A percentile compares a stretch with the other conserved stretches of the same genome.
Evolutionary conservation across 2,113 vertebrate species (phyloP).

Genomic region (Syrrhaptes paradoxus): DNA sequence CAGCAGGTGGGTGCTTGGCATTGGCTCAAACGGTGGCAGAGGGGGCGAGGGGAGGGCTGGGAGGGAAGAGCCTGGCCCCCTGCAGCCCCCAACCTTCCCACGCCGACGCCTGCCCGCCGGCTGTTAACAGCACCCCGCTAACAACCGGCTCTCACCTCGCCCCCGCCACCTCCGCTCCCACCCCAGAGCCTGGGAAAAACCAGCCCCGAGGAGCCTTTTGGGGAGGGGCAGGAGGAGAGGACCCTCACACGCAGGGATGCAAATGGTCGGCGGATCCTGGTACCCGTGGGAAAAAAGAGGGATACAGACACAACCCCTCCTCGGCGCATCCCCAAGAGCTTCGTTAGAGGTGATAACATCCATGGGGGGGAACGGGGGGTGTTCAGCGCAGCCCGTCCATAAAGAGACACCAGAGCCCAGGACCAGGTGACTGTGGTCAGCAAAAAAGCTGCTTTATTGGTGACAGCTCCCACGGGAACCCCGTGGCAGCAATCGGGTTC

Average conservation of each 20-base stretch:
- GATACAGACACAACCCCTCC: background rate
- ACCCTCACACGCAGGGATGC: background rate
- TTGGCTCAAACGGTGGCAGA: rapidly evolving
- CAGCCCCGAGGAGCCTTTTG: conserved; percentile 13
- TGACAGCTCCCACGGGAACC: conserved; percentile 74
- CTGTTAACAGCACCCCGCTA: conserved; percentile 51
- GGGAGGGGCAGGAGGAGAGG: background rate
- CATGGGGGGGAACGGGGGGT: background rate
- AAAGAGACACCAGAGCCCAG: conserved; percentile 28
- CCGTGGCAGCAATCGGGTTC: conserved; percentile 81
- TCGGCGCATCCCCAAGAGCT: background rate
- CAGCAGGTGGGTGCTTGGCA: background rate
- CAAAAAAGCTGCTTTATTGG: conserved; percentile 89
- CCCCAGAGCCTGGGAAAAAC: conserved; percentile 49
- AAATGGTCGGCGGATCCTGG: background rate
- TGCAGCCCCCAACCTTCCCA: conserved; percentile 39
- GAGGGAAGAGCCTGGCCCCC: background rate
- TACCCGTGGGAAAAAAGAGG: conserved; percentile 54
- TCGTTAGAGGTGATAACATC: background rate
- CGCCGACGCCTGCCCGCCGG: conserved; percentile 9
- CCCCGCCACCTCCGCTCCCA: background rate
- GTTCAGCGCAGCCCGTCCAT: background rate
- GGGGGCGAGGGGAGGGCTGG: background rate
- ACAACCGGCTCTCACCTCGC: conserved; percentile 47
- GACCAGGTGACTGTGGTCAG: conserved; percentile 64